phyloP scores from a whole-genome alignment of 2,113 vertebrate genomes.

The Oryzias curvinotus region DNA sequence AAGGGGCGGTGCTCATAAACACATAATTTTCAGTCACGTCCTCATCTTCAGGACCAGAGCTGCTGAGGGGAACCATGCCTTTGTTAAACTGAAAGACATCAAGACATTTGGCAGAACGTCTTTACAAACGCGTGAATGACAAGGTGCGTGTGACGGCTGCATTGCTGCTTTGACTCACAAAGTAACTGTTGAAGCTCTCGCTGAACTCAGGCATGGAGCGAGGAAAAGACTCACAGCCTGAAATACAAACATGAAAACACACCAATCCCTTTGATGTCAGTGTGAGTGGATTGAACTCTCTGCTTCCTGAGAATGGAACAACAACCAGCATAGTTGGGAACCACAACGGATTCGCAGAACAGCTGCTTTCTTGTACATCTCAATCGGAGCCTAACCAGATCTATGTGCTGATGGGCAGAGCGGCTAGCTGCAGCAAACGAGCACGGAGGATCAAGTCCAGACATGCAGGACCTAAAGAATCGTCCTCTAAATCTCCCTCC shows the following conservation, averaged over 20 bases:
- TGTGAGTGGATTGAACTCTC: too few species aligned
- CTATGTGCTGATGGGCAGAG: neutral
- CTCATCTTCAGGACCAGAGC: conserved; percentile 50
- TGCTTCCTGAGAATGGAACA: too few species aligned
- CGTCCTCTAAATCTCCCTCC: neutral
- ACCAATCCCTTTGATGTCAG: too few species aligned
- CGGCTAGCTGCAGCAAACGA: neutral
- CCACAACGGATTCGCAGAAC: neutral
- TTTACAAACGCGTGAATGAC: neutral
- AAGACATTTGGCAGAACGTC: neutral
- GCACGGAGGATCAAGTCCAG: neutral
- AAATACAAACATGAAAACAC: conserved; percentile 7
- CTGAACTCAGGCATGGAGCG: conserved; percentile 63
- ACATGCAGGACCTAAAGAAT: neutral
- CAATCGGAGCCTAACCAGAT: conserved; percentile 9
- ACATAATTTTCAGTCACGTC: conserved; percentile 67
- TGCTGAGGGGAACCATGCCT: conserved; percentile 66
- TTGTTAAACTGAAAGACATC: conserved; percentile 36
- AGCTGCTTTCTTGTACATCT: neutral
- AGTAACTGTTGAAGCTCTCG: conserved; percentile 71
- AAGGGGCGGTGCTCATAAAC: conserved; percentile 64
- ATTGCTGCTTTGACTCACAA: conserved; percentile 47
- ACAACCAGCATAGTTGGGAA: too few species aligned
- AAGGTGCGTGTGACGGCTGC: neutral
- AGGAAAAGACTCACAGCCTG: conserved; percentile 41